Conservation (phyloP, 2,888 invertebrate species). For the Dasysyrphus tricinctus region DNA sequence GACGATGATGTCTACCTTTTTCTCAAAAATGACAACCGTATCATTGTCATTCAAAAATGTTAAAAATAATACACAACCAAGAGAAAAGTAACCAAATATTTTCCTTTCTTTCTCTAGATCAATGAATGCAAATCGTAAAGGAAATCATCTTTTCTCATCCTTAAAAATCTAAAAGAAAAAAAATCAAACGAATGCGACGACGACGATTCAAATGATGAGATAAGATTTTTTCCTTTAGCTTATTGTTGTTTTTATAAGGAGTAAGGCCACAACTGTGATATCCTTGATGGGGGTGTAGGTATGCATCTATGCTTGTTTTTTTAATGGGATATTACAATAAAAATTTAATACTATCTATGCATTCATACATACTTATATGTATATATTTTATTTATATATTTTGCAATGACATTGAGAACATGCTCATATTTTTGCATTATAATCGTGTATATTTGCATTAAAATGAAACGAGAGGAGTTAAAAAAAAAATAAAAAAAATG, state of each 20-base stretch:
- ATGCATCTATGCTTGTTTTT: conserved; percentile 9
- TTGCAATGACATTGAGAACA: conserved; percentile 51
- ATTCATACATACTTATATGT: neutral
- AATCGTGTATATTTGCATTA: conserved; percentile 33
- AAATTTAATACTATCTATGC: conserved; percentile 6
- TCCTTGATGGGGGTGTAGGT: neutral
- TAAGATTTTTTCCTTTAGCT: neutral
- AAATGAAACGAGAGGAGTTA: conserved; percentile 6
- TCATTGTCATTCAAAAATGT: neutral
- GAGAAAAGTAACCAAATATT: conserved; percentile 7
- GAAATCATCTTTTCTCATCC: neutral
- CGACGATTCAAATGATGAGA: conserved; percentile 1
- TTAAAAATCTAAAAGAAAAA: neutral
- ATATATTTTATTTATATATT: conserved; percentile 38
- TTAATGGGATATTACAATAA: conserved; percentile 32
- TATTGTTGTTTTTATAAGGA: conserved; percentile 1
- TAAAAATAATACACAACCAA: neutral
- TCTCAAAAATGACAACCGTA: neutral
- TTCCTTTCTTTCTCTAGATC: conserved; percentile 8
- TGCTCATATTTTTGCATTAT: conserved; percentile 53
- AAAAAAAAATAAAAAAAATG: conserved; percentile 1
- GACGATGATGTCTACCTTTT: conserved; percentile 4
- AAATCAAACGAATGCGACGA: neutral
- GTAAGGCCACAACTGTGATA: conserved; percentile 1
- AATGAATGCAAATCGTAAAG: conserved; percentile 21